Conservation (phyloP, 2,113 vertebrate genomes). For the Nanger granti region DNA sequence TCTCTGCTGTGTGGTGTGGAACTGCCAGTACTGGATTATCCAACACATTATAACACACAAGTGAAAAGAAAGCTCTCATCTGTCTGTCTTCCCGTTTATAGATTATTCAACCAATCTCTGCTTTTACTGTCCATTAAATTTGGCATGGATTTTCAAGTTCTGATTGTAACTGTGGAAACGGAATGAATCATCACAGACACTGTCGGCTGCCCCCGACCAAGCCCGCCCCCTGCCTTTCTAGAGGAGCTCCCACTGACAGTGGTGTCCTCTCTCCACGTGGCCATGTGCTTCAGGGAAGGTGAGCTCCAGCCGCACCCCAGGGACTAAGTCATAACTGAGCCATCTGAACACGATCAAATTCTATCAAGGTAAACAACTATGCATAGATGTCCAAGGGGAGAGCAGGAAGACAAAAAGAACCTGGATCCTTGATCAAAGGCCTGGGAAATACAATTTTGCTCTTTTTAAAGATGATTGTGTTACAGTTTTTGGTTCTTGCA, state of each 20-base stretch:
- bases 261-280: rapidly evolving
- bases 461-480: neutral
- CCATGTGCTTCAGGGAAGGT: neutral
- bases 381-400: neutral
- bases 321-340: neutral
- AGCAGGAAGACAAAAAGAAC: neutral
- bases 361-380: neutral
- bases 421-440: neutral
- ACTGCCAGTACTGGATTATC: rapidly evolving
- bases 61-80: neutral
- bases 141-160: neutral
- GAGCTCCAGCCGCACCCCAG: neutral
- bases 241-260: neutral
- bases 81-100: neutral
- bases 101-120: neutral
- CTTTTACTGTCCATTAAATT: neutral
- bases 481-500: neutral
- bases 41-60: neutral
- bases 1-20: neutral
- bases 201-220: neutral
- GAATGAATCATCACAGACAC: too few relatives aligned
- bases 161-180: neutral
- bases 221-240: too few relatives aligned
- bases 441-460: neutral
- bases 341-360: rapidly evolving